phyloP scores from a whole-genome alignment of 2,888 invertebrate species.

The Euplexia lucipara region DNA sequence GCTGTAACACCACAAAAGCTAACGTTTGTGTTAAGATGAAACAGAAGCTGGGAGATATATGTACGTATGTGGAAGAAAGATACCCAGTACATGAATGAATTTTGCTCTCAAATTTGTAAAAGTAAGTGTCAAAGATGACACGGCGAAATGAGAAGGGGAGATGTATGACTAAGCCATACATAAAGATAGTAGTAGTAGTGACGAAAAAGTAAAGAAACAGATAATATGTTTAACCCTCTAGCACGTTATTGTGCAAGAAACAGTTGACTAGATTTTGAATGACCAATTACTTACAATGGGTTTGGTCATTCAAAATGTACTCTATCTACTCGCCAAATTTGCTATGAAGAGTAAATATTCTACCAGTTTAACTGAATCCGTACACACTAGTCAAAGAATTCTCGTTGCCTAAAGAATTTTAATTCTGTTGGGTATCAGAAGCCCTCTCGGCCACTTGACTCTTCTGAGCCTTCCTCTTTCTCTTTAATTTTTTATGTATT shows the following conservation, averaged over 20 bases:
- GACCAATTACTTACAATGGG: no score
- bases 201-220: no score
- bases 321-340: neutral
- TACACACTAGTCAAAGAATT: constrained; percentile 5
- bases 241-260: neutral
- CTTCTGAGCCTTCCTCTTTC: no score
- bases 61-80: constrained; percentile 1
- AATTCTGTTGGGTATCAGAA: no score
- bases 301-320: no score
- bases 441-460: no score
- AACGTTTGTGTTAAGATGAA: constrained; percentile 50
- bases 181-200: neutral
- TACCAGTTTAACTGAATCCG: neutral
- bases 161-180: no score
- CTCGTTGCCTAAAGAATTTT: neutral
- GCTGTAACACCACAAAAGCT: constrained; percentile 51
- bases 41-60: constrained; percentile 7
- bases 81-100: neutral
- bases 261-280: neutral
- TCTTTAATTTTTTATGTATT: no score
- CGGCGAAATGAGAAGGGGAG: neutral
- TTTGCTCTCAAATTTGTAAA: neutral
- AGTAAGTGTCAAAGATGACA: neutral
- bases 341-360: neutral
- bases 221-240: no score